Base-by-base conservation (phyloP, 2,888 invertebrate species). In the Charanyca ferruginea region DNA sequence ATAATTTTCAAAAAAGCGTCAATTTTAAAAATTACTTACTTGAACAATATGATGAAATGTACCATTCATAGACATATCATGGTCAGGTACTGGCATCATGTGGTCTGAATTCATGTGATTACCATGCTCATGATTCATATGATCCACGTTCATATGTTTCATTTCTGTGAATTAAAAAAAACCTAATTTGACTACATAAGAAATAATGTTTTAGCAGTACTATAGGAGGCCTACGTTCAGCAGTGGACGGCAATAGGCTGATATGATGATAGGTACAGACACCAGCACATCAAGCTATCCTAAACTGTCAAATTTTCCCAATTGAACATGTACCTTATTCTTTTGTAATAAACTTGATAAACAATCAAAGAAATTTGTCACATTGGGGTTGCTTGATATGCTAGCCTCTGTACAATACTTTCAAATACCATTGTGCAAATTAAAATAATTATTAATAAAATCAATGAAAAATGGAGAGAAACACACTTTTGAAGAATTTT, bases 111-210 rank as follows among this genome's bases (percentile, higher is more conserved):
- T 73, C 57, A 83, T 83, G 51, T 81, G 80, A 55, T 80, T 72
- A 13, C 62, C 79, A 63, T 86, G 85, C 7, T 82, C 83, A 80
- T 88, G 87, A 52, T 85, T 79, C 45, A 83, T 72, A 74, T 90
- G 89, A 53, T 84, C 86, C 88, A 89, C 87, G 48, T 77, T 77
- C 77, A 82, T 79, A 48, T 83, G 83, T 66, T 82, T 81, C 80
- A 81, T 84, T 49, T 70, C 85, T 87, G 70, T 23, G 69, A 77
- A 62, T 22, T 7, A 23, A 41, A 35, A 18, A 22, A 8, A 0
- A 20, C 8, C 2, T 23, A 20, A 16, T 20, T 0, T 9, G 2
- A 18, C 18, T 8, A 32, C 13, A 5, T 38, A 13, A 18, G 38
- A 41, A 25, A 45, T 62, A 2, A 35, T 1, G 0, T 13, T 23